phyloP scores from a whole-genome alignment of 1,140 invertebrate genomes.

The Zaprionus davidi region DNA sequence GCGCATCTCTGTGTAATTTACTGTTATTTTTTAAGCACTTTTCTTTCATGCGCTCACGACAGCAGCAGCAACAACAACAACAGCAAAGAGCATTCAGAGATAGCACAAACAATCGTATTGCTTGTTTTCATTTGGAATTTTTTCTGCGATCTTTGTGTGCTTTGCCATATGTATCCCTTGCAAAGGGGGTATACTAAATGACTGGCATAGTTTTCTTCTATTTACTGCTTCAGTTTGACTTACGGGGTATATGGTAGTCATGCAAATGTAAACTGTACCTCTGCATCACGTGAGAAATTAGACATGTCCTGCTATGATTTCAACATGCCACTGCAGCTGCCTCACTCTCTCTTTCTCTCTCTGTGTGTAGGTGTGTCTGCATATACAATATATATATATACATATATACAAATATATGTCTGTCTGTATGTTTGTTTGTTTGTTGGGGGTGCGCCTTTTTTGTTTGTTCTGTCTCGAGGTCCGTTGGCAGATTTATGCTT shows the following conservation, averaged over 20 bases:
- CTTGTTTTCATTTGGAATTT: slow-evolving; percentile 72
- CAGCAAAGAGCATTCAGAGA: slow-evolving; percentile 24
- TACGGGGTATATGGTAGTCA: slow-evolving; percentile 7
- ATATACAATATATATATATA: too few relatives aligned
- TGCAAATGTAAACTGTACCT: not conserved
- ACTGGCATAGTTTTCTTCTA: too few relatives aligned
- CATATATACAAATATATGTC: not conserved
- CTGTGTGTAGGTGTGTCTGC: not conserved
- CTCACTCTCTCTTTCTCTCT: not conserved
- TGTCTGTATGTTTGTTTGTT: slow-evolving; percentile 8
- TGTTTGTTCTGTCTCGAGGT: slow-evolving; percentile 48
- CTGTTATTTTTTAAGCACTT: slow-evolving; percentile 80
- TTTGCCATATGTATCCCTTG: slow-evolving; percentile 1
- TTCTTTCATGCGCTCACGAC: slow-evolving; percentile 65
- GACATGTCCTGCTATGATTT: slow-evolving; percentile 73
- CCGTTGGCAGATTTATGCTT: slow-evolving; percentile 63
- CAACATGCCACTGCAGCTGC: slow-evolving; percentile 45
- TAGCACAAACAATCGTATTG: slow-evolving; percentile 63
- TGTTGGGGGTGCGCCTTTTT: slow-evolving; percentile 43
- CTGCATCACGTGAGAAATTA: slow-evolving; percentile 76
- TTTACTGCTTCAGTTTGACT: not conserved
- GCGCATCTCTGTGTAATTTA: slow-evolving; percentile 72
- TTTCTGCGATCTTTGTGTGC: slow-evolving; percentile 21
- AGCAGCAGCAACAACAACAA: slow-evolving; percentile 11
- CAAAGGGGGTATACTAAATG: too few relatives aligned